phyloP scores from a whole-genome alignment of 53 echinoderm and acorn worm genomes.

The Holothuria leucospilota region DNA sequence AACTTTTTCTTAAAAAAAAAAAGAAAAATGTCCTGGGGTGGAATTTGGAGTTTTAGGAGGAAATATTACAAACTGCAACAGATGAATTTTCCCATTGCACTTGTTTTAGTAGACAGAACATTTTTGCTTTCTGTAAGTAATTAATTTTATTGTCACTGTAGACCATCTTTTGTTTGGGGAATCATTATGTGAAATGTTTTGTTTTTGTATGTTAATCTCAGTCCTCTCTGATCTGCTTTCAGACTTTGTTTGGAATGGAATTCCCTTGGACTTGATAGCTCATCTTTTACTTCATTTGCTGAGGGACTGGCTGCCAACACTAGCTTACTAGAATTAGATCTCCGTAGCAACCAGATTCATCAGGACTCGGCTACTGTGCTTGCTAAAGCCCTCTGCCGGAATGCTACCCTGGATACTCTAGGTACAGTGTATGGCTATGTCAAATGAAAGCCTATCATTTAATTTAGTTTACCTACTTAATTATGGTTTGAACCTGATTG shows the following conservation, averaged over 20 bases:
- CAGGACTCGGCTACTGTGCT: slow-evolving; percentile 88
- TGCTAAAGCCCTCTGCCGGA: slow-evolving; percentile 74
- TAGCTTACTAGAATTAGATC: slow-evolving; percentile 77
- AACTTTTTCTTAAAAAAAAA: background rate
- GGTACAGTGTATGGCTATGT: slow-evolving; percentile 53
- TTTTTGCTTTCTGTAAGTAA: too few relatives aligned
- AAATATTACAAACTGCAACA: background rate
- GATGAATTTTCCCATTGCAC: too few relatives aligned
- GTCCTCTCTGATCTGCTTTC: background rate
- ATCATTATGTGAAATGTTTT: too few relatives aligned
- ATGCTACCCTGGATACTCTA: slow-evolving; percentile 72
- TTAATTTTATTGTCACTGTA: too few relatives aligned
- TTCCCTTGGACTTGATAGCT: slow-evolving; percentile 77
- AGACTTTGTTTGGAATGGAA: slow-evolving; percentile 96
- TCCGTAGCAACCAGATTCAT: slow-evolving; percentile 93
- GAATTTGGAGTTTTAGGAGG: background rate
- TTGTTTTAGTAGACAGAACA: too few relatives aligned
- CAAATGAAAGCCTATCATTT: too few relatives aligned
- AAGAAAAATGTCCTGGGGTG: background rate
- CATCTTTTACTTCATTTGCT: slow-evolving; percentile 72
- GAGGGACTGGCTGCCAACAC: slow-evolving; percentile 83
- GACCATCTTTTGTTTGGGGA: too few relatives aligned
- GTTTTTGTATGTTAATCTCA: too few relatives aligned
- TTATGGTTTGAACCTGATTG: too few relatives aligned
- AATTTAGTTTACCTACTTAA: too few relatives aligned